Conservation (phyloP, 1,140 invertebrate genomes). For the Tenebrio molitor region DNA sequence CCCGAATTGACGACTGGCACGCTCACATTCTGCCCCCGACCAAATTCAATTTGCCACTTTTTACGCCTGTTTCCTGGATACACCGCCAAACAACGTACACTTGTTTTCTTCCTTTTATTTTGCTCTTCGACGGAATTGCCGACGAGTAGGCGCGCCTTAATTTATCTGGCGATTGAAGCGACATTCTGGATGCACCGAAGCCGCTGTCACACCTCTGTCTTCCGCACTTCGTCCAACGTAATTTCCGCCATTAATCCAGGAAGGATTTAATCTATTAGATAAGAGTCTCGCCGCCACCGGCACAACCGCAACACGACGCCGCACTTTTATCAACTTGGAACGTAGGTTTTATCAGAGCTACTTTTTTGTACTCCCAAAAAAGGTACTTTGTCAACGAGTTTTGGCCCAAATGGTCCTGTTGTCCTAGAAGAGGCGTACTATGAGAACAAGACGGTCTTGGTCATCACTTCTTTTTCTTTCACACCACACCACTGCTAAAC, state of each 20-base stretch:
- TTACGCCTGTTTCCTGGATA: not conserved
- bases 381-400: too few relatives aligned
- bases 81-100: not conserved
- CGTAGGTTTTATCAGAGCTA: too few relatives aligned
- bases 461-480: too few relatives aligned
- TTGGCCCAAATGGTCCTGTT: too few relatives aligned
- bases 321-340: too few relatives aligned
- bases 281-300: too few relatives aligned
- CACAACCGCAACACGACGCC: too few relatives aligned
- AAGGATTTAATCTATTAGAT: conserved; percentile 28
- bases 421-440: too few relatives aligned
- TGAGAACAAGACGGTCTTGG: too few relatives aligned
- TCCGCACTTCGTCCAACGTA: conserved; percentile 8
- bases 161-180: conserved; percentile 17
- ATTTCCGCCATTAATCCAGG: conserved; percentile 28
- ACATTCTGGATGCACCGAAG: not conserved
- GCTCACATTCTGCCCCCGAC: not conserved
- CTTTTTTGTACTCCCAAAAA: too few relatives aligned
- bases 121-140: not conserved
- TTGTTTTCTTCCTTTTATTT: not conserved
- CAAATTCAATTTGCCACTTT: conserved; percentile 12
- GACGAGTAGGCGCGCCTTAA: conserved; percentile 7
- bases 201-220: conserved; percentile 21
- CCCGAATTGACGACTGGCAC: conserved; percentile 20
- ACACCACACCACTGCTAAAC: too few relatives aligned